Conservation (phyloP, 2,797 vertebrate genomes). For the Enteromius thamalakanensis region DNA sequence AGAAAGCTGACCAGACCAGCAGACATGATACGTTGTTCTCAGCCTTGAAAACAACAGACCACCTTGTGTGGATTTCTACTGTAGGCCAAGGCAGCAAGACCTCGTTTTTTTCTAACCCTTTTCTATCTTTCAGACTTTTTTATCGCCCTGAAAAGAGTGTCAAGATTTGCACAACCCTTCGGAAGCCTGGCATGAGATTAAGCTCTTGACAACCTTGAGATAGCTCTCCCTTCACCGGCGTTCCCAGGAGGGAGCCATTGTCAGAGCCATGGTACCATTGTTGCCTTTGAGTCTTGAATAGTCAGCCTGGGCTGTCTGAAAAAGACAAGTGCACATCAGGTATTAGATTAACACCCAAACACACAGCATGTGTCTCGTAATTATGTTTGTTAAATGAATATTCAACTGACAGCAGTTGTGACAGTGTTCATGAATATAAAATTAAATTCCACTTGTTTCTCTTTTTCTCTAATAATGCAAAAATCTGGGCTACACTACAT, state of each 20-base stretch:
- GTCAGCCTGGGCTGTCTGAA: conserved; percentile 70
- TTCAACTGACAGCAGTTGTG: neutral
- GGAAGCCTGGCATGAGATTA: conserved; percentile 72
- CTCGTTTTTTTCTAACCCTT: conserved; percentile 61
- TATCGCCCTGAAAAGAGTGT: conserved; percentile 67
- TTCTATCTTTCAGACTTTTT: conserved; percentile 54
- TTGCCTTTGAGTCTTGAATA: conserved; percentile 80
- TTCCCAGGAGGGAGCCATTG: conserved; percentile 77
- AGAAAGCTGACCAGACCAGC: conserved; percentile 74
- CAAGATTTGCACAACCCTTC: conserved; percentile 69
- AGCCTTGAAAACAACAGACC: conserved; percentile 67
- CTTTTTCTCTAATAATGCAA: neutral
- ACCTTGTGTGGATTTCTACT: conserved; percentile 71
- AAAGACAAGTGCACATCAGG: conserved; percentile 17
- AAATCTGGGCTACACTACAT: neutral
- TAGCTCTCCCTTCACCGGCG: conserved; percentile 77
- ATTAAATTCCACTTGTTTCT: neutral
- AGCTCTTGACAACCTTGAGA: conserved; percentile 79
- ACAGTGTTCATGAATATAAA: neutral
- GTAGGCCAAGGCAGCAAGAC: conserved; percentile 57
- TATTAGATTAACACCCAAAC: conserved; percentile 30
- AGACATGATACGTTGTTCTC: conserved; percentile 71
- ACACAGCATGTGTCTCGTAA: neutral
- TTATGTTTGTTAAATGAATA: neutral
- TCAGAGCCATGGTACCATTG: conserved; percentile 75